phyloP scores from a whole-genome alignment of 2,113 vertebrate species.

The Malurus melanocephalus region DNA sequence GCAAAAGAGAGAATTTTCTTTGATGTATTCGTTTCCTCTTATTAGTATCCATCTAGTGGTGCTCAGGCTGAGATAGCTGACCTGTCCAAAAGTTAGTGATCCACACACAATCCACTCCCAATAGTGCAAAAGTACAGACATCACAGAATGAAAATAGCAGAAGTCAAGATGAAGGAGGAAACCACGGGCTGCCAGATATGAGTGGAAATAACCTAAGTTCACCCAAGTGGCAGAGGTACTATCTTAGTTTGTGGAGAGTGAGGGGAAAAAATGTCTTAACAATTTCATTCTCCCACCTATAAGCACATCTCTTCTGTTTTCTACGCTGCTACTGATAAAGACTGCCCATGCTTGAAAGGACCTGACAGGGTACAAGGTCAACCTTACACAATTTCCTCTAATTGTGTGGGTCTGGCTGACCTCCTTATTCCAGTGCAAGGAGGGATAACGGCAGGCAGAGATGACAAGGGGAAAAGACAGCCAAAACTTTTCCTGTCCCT shows the following conservation, averaged over 20 bases:
- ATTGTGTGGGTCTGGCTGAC: conserved; percentile 64
- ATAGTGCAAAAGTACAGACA: conserved; percentile 65
- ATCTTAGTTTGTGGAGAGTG: conserved; percentile 44
- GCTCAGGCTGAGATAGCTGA: conserved; percentile 68
- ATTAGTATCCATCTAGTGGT: conserved; percentile 69
- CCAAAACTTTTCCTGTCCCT: conserved; percentile 40
- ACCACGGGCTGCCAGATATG: conserved; percentile 56
- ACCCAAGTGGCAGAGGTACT: conserved; percentile 63
- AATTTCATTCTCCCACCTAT: conserved; percentile 47
- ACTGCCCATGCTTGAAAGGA: conserved; percentile 55
- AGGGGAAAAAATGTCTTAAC: conserved; percentile 60
- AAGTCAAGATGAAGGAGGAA: conserved; percentile 69
- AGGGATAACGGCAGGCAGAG: conserved; percentile 5
- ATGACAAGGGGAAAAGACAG: conserved; percentile 13
- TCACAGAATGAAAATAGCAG: conserved; percentile 66
- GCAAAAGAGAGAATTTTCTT: conserved; percentile 58
- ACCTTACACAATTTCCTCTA: conserved; percentile 58
- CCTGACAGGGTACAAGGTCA: conserved; percentile 45
- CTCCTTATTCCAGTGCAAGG: conserved; percentile 37
- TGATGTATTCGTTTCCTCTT: conserved; percentile 70
- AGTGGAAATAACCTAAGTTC: conserved; percentile 64
- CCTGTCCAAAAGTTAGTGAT: conserved; percentile 74
- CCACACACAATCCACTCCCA: conserved; percentile 67
- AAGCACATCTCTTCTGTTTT: conserved; percentile 52
- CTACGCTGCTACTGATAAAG: conserved; percentile 49